These are phyloP conservation scores for Micromussa lordhowensis DNA, from an alignment of 92 coral and sea anemone species.

Conservation along the genomic window DNA sequence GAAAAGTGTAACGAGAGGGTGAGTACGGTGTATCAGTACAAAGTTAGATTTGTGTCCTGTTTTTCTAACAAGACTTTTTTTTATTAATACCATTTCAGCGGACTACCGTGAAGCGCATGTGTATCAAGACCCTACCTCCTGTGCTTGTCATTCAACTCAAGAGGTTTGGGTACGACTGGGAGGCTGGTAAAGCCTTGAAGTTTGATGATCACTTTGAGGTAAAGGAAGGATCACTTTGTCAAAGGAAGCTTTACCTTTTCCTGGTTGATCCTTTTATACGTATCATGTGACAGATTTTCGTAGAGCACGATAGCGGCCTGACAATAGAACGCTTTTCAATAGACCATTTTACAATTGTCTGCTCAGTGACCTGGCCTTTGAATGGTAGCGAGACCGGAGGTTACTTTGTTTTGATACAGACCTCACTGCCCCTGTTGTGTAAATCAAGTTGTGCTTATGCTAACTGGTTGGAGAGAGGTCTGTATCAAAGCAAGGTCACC, in stretches of 20 bases:
- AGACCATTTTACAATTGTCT: too few relatives aligned
- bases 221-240: too few relatives aligned
- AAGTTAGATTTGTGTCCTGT: neutral
- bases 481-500: too few relatives aligned
- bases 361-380: too few relatives aligned
- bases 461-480: too few relatives aligned
- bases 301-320: too few relatives aligned
- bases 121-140: slow-evolving; percentile 92
- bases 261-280: neutral
- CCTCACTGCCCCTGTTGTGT: too few relatives aligned
- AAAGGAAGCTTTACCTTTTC: neutral
- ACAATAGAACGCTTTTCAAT: too few relatives aligned
- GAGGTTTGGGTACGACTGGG: slow-evolving; percentile 97
- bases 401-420: too few relatives aligned
- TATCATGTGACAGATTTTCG: too few relatives aligned
- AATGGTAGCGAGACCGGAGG: too few relatives aligned
- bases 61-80: neutral
- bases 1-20: slow-evolving; percentile 91
- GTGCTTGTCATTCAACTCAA: slow-evolving; percentile 89
- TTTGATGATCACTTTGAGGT: slow-evolving; percentile 94
- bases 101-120: slow-evolving; percentile 95
- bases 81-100: slow-evolving; percentile 60
- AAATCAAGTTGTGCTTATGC: too few relatives aligned
- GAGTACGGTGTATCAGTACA: neutral
- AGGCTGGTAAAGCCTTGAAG: slow-evolving; percentile 89